A percentile compares a stretch with the other conserved stretches of the same genome.
phyloP scores from a whole-genome alignment of 2,888 invertebrate species.

The Plemyria rubiginata region DNA sequence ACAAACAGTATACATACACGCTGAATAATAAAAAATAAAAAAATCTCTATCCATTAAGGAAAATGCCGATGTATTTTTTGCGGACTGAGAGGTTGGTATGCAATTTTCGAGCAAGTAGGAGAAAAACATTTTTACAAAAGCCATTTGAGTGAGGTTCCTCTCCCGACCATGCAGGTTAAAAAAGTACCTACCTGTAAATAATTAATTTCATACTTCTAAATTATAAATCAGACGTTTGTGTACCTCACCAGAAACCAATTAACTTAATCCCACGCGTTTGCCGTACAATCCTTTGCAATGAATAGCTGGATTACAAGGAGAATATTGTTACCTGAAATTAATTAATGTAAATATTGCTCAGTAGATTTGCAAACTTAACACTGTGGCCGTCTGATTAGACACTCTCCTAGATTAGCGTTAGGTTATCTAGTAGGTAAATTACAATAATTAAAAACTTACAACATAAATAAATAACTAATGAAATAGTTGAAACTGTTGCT shows the following conservation, averaged over 20 bases:
- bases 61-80: no score
- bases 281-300: conserved; percentile 6
- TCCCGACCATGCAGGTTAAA: no score
- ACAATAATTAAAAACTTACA: no score
- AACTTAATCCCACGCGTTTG: conserved; percentile 9
- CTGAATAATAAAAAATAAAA: no score
- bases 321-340: conserved; percentile 10
- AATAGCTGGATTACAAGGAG: conserved; percentile 2
- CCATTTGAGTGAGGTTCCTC: no score
- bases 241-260: conserved; percentile 7
- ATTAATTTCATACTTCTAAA: not conserved
- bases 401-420: not conserved
- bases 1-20: no score
- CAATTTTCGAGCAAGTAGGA: no score
- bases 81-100: no score
- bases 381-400: not conserved
- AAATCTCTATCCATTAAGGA: no score
- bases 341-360: conserved; percentile 19
- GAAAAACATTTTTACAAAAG: no score
- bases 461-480: no score
- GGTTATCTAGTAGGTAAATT: not conserved
- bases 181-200: not conserved
- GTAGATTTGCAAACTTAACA: not conserved
- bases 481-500: no score
- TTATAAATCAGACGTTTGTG: conserved; percentile 8